Conservation (phyloP, 2,797 vertebrate species). For the Dicrostonyx torquatus region DNA sequence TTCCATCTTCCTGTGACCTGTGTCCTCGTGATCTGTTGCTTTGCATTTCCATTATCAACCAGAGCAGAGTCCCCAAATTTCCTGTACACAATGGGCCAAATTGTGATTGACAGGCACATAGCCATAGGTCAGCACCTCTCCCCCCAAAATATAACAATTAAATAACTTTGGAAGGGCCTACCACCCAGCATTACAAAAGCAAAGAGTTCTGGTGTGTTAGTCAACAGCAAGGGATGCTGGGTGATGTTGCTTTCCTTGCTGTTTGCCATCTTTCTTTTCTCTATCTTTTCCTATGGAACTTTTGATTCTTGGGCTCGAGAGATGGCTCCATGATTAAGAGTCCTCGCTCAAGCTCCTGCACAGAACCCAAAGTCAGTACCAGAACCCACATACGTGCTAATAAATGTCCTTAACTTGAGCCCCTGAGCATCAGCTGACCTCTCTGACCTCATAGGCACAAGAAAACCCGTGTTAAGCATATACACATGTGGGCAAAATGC, state of each 20-base stretch:
- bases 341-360: not conserved
- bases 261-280: not conserved
- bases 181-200: not conserved
- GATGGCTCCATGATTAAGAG: not conserved
- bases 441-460: not conserved
- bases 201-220: not conserved
- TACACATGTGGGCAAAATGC: not conserved
- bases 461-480: too few relatives aligned
- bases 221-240: not conserved
- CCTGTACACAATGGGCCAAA: not conserved
- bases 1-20: constrained; percentile 57
- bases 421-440: too few relatives aligned
- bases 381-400: too few relatives aligned
- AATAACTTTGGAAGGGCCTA: not conserved
- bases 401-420: not conserved
- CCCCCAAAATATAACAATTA: not conserved
- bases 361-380: not conserved
- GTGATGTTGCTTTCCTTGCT: not conserved
- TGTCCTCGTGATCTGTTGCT: constrained; percentile 20
- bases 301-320: not conserved
- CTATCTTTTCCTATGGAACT: not conserved
- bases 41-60: constrained; percentile 48
- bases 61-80: constrained; percentile 62
- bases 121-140: not conserved
- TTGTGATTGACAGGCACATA: constrained; percentile 31